Evolutionary conservation across 1,140 invertebrate genomes (phyloP).

Genomic region (Drosophila bocki): DNA sequence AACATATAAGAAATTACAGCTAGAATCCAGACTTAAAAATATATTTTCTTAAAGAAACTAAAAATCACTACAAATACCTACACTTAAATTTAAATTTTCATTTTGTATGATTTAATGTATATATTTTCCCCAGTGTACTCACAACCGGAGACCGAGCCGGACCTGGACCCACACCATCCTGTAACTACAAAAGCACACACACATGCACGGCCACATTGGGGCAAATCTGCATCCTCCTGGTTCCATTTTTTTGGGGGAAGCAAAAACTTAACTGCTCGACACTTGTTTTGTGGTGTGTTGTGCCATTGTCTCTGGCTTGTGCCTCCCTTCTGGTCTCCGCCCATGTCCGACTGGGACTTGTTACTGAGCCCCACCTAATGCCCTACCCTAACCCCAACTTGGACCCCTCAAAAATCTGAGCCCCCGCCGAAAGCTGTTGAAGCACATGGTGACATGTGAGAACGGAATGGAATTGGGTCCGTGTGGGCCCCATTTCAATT

Average conservation of each 20-base stretch:
- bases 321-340: not conserved
- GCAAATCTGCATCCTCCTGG: slow-evolving; percentile 37
- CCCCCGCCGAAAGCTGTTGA: slow-evolving; percentile 70
- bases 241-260: slow-evolving; percentile 22
- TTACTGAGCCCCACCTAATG: slow-evolving; percentile 47
- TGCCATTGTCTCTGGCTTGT: slow-evolving; percentile 57
- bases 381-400: not conserved
- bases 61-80: not conserved
- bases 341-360: slow-evolving; percentile 43
- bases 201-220: slow-evolving; percentile 14
- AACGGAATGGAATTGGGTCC: slow-evolving; percentile 51
- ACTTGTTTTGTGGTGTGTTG: slow-evolving; percentile 81
- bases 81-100: not conserved
- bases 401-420: slow-evolving; percentile 51
- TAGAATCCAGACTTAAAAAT: not conserved
- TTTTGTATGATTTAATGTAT: not conserved
- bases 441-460: slow-evolving; percentile 71
- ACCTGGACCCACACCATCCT: slow-evolving; percentile 1
- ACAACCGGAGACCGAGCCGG: not conserved
- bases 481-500: slow-evolving; percentile 60
- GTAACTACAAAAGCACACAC: slow-evolving; percentile 31
- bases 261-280: slow-evolving; percentile 80
- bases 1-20: too few relatives aligned
- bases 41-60: not conserved
- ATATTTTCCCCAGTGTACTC: not conserved